Conservation (phyloP, 2,113 vertebrate genomes). For the Myrmecophaga tridactyla region DNA sequence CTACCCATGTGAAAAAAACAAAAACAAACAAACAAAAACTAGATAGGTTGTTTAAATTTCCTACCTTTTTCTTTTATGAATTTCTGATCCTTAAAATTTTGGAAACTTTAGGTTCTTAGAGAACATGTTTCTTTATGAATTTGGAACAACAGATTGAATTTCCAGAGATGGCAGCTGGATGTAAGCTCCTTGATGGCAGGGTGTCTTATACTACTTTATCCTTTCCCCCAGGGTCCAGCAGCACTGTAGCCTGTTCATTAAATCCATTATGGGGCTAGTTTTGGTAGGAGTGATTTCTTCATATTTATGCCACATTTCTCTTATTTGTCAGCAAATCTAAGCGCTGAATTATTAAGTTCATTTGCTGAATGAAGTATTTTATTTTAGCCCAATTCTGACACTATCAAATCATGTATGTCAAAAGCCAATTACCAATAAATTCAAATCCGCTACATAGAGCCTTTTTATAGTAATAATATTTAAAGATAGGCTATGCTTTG, state of each 20-base stretch:
- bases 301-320: neutral
- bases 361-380: conserved; percentile 1
- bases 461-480: neutral
- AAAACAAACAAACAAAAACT: no score
- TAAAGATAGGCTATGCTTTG: neutral
- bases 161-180: neutral
- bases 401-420: neutral
- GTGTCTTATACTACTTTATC: neutral
- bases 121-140: neutral
- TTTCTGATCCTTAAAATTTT: neutral
- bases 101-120: neutral
- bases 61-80: neutral
- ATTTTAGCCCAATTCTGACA: conserved; percentile 17
- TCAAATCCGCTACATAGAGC: neutral
- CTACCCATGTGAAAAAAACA: no score
- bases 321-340: conserved; percentile 30
- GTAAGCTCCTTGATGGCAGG: neutral
- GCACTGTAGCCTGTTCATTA: neutral
- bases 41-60: neutral
- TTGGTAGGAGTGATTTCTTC: neutral
- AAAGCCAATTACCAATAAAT: conserved; percentile 38
- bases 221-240: neutral
- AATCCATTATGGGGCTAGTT: neutral
- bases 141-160: neutral
- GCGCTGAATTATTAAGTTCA: neutral